Percentiles rank a stretch among this genome's conserved stretches.
These are phyloP conservation scores for Eleginops maclovinus DNA, from an alignment of 2,113 vertebrate species.

Conservation along the genomic window DNA sequence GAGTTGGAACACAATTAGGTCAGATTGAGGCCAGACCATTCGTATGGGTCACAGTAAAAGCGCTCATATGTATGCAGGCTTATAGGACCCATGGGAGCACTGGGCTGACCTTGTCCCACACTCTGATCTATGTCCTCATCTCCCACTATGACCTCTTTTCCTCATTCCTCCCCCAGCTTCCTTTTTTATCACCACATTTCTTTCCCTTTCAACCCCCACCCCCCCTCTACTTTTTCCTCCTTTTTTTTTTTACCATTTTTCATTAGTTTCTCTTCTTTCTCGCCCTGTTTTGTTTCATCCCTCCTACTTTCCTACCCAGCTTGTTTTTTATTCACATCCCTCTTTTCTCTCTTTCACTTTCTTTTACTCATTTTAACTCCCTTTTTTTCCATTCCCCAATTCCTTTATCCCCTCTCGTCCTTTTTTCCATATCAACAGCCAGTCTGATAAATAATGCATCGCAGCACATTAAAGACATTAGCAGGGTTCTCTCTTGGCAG, in stretches of 20 bases:
- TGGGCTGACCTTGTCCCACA: slow-evolving; percentile 76
- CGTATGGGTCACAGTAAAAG: slow-evolving; percentile 76
- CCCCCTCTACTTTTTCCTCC: not conserved
- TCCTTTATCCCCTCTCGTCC: slow-evolving; percentile 53
- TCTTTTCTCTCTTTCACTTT: slow-evolving; percentile 8
- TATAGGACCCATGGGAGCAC: slow-evolving; percentile 63
- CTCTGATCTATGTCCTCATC: slow-evolving; percentile 80
- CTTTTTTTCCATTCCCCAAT: slow-evolving; percentile 37
- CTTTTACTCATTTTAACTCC: slow-evolving; percentile 52
- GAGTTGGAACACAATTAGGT: slow-evolving; percentile 74
- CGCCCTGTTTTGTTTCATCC: slow-evolving; percentile 12
- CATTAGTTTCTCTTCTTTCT: slow-evolving; percentile 34
- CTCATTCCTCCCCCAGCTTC: slow-evolving; percentile 45
- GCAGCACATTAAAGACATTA: slow-evolving; percentile 84
- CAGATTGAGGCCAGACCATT: slow-evolving; percentile 74
- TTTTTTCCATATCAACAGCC: slow-evolving; percentile 81
- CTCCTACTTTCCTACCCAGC: slow-evolving; percentile 6
- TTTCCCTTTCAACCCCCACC: slow-evolving; percentile 44
- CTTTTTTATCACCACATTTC: slow-evolving; percentile 63
- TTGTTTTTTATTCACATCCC: slow-evolving; percentile 28
- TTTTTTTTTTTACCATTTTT: slow-evolving; percentile 30
- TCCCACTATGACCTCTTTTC: slow-evolving; percentile 56
- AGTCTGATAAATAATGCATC: slow-evolving; percentile 85
- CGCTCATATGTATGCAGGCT: slow-evolving; percentile 80
- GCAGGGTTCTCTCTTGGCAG: slow-evolving; percentile 77